Evolutionary conservation across 2,888 invertebrate genomes (phyloP).

Genomic region (Silvanus unidentatus): DNA sequence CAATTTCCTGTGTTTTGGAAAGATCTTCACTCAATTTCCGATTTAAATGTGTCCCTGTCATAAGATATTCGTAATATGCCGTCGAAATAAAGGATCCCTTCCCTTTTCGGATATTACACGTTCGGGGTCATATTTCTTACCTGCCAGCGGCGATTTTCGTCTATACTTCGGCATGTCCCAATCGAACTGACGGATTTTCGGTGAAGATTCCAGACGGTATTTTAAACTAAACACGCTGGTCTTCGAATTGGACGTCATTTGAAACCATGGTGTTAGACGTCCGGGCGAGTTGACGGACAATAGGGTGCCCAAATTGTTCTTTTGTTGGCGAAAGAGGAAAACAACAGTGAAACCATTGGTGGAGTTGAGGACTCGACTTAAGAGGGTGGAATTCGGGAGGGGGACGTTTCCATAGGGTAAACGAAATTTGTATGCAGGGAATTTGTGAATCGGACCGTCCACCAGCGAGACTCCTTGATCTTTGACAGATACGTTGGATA

Average conservation of each 20-base stretch:
- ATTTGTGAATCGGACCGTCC: constrained; percentile 43
- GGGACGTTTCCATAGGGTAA: constrained; percentile 45
- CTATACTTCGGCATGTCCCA: constrained; percentile 43
- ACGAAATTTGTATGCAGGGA: constrained; percentile 47
- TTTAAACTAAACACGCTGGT: constrained; percentile 43
- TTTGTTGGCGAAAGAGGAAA: constrained; percentile 45
- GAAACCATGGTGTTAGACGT: constrained; percentile 46
- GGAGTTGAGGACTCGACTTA: constrained; percentile 39
- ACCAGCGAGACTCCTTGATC: constrained; percentile 46
- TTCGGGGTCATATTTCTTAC: too few species aligned
- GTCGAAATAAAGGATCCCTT: too few species aligned
- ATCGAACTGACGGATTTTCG: constrained; percentile 42
- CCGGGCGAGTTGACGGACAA: constrained; percentile 46
- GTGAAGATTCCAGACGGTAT: constrained; percentile 38
- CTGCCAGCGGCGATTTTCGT: constrained; percentile 43
- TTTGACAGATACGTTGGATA: constrained; percentile 44
- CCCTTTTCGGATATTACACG: too few species aligned
- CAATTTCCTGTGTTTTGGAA: constrained; percentile 5
- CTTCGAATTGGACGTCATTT: constrained; percentile 43
- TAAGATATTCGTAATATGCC: too few species aligned
- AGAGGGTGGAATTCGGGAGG: constrained; percentile 39
- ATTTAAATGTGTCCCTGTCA: too few species aligned
- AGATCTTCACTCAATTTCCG: constrained; percentile 2
- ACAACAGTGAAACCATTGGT: constrained; percentile 42
- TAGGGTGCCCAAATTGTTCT: constrained; percentile 44